A percentile compares a stretch with the other conserved stretches of the same genome.
Conservation (phyloP, 2,888 invertebrate species). For the Brachyptera putata region DNA sequence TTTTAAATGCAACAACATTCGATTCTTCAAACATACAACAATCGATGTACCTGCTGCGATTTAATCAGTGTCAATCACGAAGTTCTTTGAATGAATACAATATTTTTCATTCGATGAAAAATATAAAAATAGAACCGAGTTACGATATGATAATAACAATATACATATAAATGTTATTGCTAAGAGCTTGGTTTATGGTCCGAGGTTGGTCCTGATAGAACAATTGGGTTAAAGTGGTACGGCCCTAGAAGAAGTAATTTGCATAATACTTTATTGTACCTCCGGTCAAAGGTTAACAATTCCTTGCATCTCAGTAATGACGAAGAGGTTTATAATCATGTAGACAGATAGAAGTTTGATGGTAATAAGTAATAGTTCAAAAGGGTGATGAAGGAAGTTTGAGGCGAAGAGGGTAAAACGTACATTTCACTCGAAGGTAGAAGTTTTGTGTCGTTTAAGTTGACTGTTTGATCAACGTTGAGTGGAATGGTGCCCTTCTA, state of each 20-base stretch:
- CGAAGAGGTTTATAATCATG: no score
- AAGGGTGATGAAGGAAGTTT: no score
- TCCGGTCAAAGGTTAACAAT: not conserved
- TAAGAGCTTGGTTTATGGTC: not conserved
- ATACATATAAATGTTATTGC: not conserved
- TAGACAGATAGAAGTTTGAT: no score
- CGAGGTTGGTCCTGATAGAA: not conserved
- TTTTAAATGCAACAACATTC: no score
- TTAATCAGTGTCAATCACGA: not conserved
- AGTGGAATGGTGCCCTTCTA: no score
- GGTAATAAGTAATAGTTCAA: no score
- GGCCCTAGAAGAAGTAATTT: constrained; percentile 9
- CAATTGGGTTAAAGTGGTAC: constrained; percentile 10
- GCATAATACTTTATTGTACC: not conserved
- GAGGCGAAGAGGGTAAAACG: no score
- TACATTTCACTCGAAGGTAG: no score
- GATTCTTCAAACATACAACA: not conserved
- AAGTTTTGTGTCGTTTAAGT: no score
- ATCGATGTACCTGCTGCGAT: not conserved
- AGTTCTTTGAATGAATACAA: not conserved
- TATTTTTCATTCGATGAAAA: not conserved
- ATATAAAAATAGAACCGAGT: constrained; percentile 1
- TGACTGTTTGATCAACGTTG: no score
- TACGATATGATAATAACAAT: no score
- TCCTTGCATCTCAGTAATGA: no score